Evolutionary conservation across 2,113 vertebrate species (phyloP), one percentile per base, ranked within the genome.

Genomic region (Spea bombifrons): DNA sequence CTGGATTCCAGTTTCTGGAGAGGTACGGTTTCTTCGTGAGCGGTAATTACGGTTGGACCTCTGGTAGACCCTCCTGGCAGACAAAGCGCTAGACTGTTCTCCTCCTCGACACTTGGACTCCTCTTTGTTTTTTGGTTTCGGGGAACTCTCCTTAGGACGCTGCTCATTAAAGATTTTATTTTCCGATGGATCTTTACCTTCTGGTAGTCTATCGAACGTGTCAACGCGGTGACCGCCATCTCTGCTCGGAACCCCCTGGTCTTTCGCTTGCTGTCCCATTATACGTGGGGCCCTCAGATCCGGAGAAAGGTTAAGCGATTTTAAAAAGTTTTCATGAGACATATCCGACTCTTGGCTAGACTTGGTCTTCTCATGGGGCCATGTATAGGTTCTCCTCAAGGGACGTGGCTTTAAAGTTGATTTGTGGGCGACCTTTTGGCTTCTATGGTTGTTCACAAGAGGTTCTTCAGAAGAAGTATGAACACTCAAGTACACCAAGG

Each of bases 401-500:
- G 66, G 30, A n/a, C 44, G 30, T 4, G 13, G 47, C 8, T 44
- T 73, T 48, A 13, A 4, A 3, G 4, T n/a, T 68, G 46, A 12
- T 17, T 30, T n/a, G 53, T 3, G 5, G 4, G 43, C 1, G 7
- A 49, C 55, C 5, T 53, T 16, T 61, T 73, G 5, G n/a, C 3
- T 15, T 5, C 30, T 7, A 45, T n/a, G 44, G 9, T 12, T 45
- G 16, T 8, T 7, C 2, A 5, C 7, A 66, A 13, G 3, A 50
- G 53, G 43, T 46, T 85, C 75, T 75, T 83, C 64, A 16, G 52
- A 9, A 3, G 47, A 15, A 4, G 59, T 78, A n/a, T 65, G 65
- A 43, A 83, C 73, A 7, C 64, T 84, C 52, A 84, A 73, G 75
- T 85, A 85, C 30, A 78, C 75, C 5, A 84, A 13, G 6, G 81